Evolutionary conservation across 2,797 vertebrate species (phyloP).

Genomic region (Halcyon badia): DNA sequence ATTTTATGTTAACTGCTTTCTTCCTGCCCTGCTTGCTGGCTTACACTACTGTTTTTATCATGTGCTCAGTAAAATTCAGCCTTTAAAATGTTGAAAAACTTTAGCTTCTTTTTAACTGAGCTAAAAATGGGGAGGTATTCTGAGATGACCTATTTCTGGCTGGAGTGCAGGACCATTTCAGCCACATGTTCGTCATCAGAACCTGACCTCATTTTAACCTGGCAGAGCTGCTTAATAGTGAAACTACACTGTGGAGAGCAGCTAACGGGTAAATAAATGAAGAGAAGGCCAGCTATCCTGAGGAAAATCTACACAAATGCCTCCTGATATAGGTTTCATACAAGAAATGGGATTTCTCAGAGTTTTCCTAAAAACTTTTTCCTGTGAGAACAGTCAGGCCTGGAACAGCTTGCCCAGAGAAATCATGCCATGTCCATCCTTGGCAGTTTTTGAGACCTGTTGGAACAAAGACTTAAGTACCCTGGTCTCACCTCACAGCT

Average conservation of each 20-base stretch:
- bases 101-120: not conserved
- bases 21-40: not conserved
- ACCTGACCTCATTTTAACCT: constrained; percentile 58
- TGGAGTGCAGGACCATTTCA: constrained; percentile 19
- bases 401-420: not conserved
- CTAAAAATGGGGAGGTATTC: not conserved
- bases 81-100: not conserved
- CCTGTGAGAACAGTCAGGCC: not conserved
- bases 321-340: not conserved
- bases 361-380: not conserved
- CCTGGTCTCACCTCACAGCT: not conserved
- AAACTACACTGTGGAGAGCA: not conserved
- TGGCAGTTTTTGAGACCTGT: not conserved
- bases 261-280: not conserved
- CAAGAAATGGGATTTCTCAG: not conserved
- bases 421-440: not conserved
- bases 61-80: not conserved
- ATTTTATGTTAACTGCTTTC: not conserved
- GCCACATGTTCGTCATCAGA: not conserved
- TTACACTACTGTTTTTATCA: not conserved
- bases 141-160: constrained; percentile 53
- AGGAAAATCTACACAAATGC: not conserved
- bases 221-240: not conserved
- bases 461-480: not conserved
- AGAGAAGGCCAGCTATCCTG: not conserved